A percentile compares a stretch with the other conserved stretches of the same genome.
phyloP scores from a whole-genome alignment of 2,113 vertebrate species.

The Ardeotis arabs region DNA sequence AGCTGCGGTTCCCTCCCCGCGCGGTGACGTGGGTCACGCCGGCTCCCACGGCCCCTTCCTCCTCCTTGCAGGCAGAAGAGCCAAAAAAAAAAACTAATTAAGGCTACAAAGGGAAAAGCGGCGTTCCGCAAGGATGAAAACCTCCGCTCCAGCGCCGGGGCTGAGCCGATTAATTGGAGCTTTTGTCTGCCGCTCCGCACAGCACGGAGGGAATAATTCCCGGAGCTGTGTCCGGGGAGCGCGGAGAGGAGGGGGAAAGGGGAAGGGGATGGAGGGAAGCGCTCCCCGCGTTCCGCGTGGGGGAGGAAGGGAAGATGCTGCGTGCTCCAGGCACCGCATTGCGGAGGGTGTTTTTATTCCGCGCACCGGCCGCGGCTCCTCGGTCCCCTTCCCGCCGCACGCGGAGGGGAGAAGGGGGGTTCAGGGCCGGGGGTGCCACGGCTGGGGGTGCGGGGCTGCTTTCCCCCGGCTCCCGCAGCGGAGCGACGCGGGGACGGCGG shows the following conservation, averaged over 20 bases:
- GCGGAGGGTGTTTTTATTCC: constrained; percentile 27
- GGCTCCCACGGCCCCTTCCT: not conserved
- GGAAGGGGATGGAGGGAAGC: not conserved
- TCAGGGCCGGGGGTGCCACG: too few species aligned
- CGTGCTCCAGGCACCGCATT: not conserved
- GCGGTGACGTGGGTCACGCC: not conserved
- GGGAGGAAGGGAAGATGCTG: not conserved
- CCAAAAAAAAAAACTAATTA: not conserved
- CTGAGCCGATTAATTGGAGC: constrained; percentile 8
- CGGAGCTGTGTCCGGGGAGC: not conserved
- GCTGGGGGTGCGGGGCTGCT: not conserved
- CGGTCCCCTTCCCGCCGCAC: not conserved
- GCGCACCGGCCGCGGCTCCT: not conserved
- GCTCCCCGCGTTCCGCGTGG: not conserved
- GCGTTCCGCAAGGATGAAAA: not conserved
- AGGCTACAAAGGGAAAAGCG: not conserved
- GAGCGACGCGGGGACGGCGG: not conserved
- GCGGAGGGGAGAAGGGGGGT: not conserved
- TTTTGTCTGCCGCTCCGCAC: not conserved
- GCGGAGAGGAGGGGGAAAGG: rapidly evolving
- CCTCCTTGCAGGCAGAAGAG: not conserved
- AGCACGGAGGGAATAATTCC: not conserved
- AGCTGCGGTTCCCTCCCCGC: not conserved
- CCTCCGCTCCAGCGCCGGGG: not conserved
- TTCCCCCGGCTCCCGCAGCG: not conserved